Evolutionary conservation across 2,888 invertebrate species (phyloP).

Genomic region (Drosophila picticornis): DNA sequence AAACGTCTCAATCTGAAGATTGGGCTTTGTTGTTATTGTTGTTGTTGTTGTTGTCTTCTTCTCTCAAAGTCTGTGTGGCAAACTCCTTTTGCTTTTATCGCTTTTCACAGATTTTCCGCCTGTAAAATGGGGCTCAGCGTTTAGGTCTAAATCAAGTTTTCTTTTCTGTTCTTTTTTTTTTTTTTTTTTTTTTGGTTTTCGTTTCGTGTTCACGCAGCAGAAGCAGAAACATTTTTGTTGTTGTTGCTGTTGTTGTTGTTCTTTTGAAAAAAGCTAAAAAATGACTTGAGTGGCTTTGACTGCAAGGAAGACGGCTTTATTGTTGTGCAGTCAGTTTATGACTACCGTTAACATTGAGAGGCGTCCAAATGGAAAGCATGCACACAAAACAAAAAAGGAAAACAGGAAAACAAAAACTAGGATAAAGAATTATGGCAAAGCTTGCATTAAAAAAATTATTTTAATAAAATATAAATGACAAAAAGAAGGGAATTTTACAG

Average conservation of each 20-base stretch:
- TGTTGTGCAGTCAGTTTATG: constrained; percentile 59
- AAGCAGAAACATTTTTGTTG: constrained; percentile 1
- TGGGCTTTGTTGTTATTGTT: constrained; percentile 1
- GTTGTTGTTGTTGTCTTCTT: neutral
- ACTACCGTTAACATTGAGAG: constrained; percentile 73
- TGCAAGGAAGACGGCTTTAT: constrained; percentile 46
- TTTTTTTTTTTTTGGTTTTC: constrained; percentile 5
- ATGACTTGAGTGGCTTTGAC: constrained; percentile 60
- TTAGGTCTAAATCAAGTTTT: constrained; percentile 57
- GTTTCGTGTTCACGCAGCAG: constrained; percentile 21
- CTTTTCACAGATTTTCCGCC: constrained; percentile 79
- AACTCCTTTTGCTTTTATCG: constrained; percentile 72
- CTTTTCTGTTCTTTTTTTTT: neutral
- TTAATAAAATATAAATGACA: neutral
- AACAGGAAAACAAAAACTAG: neutral
- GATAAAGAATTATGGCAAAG: neutral
- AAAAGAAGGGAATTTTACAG: neutral
- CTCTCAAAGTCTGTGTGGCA: constrained; percentile 14
- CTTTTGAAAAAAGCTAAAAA: constrained; percentile 26
- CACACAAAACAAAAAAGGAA: neutral
- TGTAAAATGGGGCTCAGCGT: constrained; percentile 43
- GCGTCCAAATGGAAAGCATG: neutral
- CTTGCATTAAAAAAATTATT: neutral
- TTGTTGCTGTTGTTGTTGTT: constrained; percentile 8
- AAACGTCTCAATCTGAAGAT: constrained; percentile 56